Conservation (phyloP, 1,140 invertebrate species). For the Drosophila melanogaster region Release_6_plus_ISO1_MT NT_037436.4:1274001-1274500, state of each 20-base stretch:
- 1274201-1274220: constrained; percentile 30
- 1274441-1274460: constrained; percentile 70
- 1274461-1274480: constrained; percentile 69
- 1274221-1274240: neutral
- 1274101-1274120: constrained; percentile 95
- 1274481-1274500: constrained; percentile 30
- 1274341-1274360: constrained; percentile 6
- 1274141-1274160: constrained; percentile 97
- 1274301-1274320: neutral
- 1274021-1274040: constrained; percentile 93
- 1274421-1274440: constrained; percentile 73
- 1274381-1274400: constrained; percentile 44
- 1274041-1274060: constrained; percentile 96
- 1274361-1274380: constrained; percentile 46
- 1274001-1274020: constrained; percentile 97
- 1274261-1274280: constrained; percentile 4
- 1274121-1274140: constrained; percentile 95
- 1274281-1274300: constrained; percentile 14
- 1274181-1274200: constrained; percentile 92
- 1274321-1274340: constrained; percentile 15
- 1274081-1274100: constrained; percentile 96
- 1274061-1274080: constrained; percentile 96
- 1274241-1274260: too few relatives aligned
- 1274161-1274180: constrained; percentile 96
- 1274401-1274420: constrained; percentile 54